These are phyloP conservation scores for Drosophila anceps DNA, from an alignment of 2,888 invertebrate genomes.

Conservation along the genomic window DNA sequence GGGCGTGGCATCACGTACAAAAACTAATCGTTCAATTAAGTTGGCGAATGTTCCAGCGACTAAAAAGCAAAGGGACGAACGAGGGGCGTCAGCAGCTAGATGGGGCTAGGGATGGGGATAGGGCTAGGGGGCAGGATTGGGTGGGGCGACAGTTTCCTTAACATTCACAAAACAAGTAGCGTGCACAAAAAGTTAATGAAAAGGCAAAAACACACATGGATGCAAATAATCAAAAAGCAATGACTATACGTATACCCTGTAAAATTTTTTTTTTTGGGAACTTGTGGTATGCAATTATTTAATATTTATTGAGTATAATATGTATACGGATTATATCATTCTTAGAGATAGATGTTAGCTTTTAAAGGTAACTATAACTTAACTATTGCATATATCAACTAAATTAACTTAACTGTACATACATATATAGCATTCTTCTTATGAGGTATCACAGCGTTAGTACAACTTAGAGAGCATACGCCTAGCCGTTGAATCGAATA, in stretches of 20 bases:
- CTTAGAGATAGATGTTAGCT: too few species aligned
- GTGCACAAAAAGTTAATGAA: constrained; percentile 73
- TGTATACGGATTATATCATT: too few species aligned
- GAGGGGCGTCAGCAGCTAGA: background rate
- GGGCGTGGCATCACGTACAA: constrained; percentile 74
- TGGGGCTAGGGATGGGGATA: background rate
- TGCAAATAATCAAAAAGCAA: constrained; percentile 2
- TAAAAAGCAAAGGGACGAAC: constrained; percentile 17
- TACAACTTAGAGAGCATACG: constrained; percentile 11
- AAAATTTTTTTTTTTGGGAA: background rate
- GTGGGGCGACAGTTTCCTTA: constrained; percentile 33
- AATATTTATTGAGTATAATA: too few species aligned
- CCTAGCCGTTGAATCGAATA: constrained; percentile 20
- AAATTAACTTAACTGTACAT: too few species aligned
- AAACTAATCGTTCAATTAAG: constrained; percentile 80
- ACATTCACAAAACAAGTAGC: constrained; percentile 68
- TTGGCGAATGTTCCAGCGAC: constrained; percentile 49
- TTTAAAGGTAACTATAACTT: background rate
- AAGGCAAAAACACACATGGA: constrained; percentile 42
- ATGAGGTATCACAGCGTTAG: constrained; percentile 14
- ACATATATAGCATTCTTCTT: background rate
- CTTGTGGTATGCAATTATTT: background rate
- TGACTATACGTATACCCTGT: constrained; percentile 40
- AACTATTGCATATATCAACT: background rate
- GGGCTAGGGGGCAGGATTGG: background rate